Evolutionary conservation across 2,888 invertebrate species (phyloP).

Genomic region (Hydropsyche betteni): DNA sequence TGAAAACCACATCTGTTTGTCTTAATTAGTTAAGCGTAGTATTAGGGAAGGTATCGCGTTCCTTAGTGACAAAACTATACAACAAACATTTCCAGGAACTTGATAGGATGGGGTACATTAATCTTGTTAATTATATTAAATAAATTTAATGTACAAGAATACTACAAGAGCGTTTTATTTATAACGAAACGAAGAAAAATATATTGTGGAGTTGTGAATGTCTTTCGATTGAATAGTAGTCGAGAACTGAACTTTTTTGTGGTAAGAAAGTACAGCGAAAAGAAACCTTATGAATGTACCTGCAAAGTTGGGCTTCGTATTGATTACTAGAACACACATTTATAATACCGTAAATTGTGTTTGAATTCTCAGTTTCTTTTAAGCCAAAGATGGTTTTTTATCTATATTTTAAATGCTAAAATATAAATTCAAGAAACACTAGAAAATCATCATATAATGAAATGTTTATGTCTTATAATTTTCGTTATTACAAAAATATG

Average conservation of each 20-base stretch:
- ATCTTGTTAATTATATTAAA: background rate
- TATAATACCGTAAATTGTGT: slow-evolving; percentile 30
- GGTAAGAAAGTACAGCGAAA: slow-evolving; percentile 10
- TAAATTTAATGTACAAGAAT: background rate
- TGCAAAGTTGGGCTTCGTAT: slow-evolving; percentile 40
- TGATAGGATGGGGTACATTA: background rate
- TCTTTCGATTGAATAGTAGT: too few species aligned
- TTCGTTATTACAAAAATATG: too few species aligned
- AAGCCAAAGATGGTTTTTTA: background rate
- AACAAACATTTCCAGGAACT: background rate
- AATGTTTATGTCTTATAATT: too few species aligned
- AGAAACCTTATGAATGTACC: slow-evolving; percentile 36
- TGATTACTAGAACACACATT: slow-evolving; percentile 35
- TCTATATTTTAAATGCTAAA: too few species aligned
- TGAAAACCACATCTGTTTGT: slow-evolving; percentile 19
- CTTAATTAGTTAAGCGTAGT: slow-evolving; percentile 15
- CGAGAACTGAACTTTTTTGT: background rate
- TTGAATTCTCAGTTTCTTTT: background rate
- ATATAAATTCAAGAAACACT: too few species aligned
- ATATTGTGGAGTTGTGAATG: too few species aligned
- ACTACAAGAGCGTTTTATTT: too few species aligned
- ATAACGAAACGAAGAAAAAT: too few species aligned
- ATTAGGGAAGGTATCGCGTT: slow-evolving; percentile 7
- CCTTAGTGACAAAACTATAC: slow-evolving; percentile 3
- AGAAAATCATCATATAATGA: too few species aligned